phyloP scores from a whole-genome alignment of 2,797 vertebrate genomes.

The Melopsittacus undulatus region DNA sequence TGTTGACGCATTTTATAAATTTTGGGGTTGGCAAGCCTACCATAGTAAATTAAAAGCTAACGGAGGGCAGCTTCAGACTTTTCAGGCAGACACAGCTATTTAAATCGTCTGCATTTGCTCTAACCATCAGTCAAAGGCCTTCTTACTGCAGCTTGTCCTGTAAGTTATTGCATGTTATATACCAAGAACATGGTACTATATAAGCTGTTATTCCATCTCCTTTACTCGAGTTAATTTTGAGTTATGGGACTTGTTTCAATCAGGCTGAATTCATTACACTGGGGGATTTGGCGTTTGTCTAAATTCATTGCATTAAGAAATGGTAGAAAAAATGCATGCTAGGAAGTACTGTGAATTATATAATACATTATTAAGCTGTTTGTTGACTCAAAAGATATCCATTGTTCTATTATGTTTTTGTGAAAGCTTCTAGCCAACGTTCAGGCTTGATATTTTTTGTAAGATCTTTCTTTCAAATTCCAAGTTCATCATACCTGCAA shows the following conservation, averaged over 20 bases:
- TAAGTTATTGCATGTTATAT: background rate
- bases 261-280: background rate
- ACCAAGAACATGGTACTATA: fast-evolving
- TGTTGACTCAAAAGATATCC: background rate
- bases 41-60: background rate
- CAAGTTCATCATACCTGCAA: background rate
- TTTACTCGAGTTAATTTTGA: background rate
- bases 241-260: background rate
- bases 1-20: background rate
- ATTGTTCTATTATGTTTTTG: background rate
- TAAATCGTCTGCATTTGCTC: background rate
- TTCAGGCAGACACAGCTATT: background rate
- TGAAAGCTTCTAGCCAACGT: too few relatives aligned
- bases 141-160: background rate
- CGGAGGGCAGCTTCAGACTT: background rate
- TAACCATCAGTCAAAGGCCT: background rate
- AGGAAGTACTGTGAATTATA: background rate
- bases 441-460: too few relatives aligned
- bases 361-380: background rate
- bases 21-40: background rate
- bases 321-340: background rate
- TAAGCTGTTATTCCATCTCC: background rate
- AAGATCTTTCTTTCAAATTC: background rate
- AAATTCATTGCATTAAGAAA: background rate
- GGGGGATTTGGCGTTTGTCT: background rate